These are phyloP conservation scores for Hyperoplus immaculatus DNA, from an alignment of 2,797 vertebrate species.

Conservation along the genomic window DNA sequence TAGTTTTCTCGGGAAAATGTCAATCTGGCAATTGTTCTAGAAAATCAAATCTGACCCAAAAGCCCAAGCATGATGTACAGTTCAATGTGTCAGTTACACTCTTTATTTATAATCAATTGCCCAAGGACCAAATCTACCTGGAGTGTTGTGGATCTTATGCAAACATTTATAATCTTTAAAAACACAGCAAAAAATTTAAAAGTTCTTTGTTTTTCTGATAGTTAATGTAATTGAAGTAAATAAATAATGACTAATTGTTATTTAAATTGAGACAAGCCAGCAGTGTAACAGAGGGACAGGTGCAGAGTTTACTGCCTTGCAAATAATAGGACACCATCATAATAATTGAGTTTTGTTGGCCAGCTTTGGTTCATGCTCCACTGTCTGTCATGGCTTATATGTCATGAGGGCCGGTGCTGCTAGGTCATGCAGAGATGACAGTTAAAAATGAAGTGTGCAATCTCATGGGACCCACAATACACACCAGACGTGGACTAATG, in stretches of 20 bases:
- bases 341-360: constrained; percentile 57
- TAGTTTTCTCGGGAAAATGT: neutral
- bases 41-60: constrained; percentile 13
- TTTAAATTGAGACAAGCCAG: constrained; percentile 28
- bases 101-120: constrained; percentile 27
- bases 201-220: too few species aligned
- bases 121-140: neutral
- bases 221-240: too few species aligned
- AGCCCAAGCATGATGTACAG: constrained; percentile 17
- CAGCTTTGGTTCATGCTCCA: constrained; percentile 60
- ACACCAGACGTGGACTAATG: constrained; percentile 42
- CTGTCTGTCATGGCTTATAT: constrained; percentile 64
- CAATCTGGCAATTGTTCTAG: constrained; percentile 1
- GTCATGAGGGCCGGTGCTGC: constrained; percentile 62
- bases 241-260: constrained; percentile 9
- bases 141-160: constrained; percentile 1
- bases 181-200: neutral
- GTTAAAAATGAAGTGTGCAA: constrained; percentile 61
- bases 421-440: constrained; percentile 68
- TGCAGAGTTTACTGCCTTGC: constrained; percentile 56
- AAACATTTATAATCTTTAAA: constrained; percentile 32
- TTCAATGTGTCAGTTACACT: neutral
- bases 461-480: constrained; percentile 50
- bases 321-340: constrained; percentile 63
- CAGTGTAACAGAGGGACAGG: constrained; percentile 43